A percentile compares a stretch with the other conserved stretches of the same genome.
These are phyloP conservation scores for Herpetotheres cachinnans DNA, from an alignment of 2,113 vertebrate genomes.

Conservation along the genomic window DNA sequence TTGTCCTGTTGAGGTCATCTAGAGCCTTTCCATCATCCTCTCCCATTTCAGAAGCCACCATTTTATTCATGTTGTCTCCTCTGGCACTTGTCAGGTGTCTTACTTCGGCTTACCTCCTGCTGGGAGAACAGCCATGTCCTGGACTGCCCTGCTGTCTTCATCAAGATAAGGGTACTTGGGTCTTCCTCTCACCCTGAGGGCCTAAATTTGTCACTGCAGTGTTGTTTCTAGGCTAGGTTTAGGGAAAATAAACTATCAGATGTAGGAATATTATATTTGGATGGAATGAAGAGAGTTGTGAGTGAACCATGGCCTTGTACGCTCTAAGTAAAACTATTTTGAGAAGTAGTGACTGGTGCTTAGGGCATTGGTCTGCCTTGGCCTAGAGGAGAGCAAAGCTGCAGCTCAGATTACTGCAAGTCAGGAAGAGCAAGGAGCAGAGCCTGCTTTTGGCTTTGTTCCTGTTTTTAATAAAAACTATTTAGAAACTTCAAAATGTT, in stretches of 20 bases:
- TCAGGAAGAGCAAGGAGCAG: not conserved
- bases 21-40: not conserved
- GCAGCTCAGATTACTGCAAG: rapidly evolving
- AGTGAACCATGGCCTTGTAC: not conserved
- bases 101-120: not conserved
- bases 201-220: not conserved
- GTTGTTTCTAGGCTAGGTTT: not conserved
- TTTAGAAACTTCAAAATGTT: not conserved
- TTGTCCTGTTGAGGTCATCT: not conserved
- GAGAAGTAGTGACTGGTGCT: not conserved
- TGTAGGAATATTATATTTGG: not conserved
- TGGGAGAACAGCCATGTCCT: not conserved
- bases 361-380: not conserved
- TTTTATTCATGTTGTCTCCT: not conserved
- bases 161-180: not conserved
- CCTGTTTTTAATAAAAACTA: not conserved
- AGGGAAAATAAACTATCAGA: not conserved
- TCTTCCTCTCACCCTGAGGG: not conserved
- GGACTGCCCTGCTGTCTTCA: not conserved
- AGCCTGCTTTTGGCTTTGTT: not conserved
- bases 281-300: not conserved
- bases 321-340: not conserved
- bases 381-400: not conserved
- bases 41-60: not conserved
- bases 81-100: not conserved